These are phyloP conservation scores for Fissipunctia ypsillon DNA, from an alignment of 2,888 invertebrate genomes.

Conservation along the genomic window DNA sequence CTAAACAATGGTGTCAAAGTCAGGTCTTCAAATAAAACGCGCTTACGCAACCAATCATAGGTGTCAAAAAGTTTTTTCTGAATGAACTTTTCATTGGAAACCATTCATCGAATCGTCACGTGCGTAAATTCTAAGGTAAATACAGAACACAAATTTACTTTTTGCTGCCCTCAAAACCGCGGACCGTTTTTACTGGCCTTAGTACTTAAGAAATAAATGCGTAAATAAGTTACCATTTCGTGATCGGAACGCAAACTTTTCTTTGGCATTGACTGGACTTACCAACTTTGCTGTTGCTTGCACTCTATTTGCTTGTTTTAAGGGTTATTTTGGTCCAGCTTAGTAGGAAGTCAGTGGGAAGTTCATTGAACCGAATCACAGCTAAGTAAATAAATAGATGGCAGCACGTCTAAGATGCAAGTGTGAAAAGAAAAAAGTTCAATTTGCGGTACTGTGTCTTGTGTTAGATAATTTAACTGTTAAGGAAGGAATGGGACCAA, in stretches of 20 bases:
- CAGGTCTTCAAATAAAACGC: slow-evolving; percentile 62
- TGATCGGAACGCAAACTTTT: slow-evolving; percentile 46
- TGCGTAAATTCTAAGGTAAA: slow-evolving; percentile 75
- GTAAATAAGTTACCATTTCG: slow-evolving; percentile 64
- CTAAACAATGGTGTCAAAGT: slow-evolving; percentile 71
- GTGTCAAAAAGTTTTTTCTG: slow-evolving; percentile 73
- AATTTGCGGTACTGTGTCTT: slow-evolving; percentile 71
- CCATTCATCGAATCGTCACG: slow-evolving; percentile 77
- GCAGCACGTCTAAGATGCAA: slow-evolving; percentile 74
- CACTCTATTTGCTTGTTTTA: slow-evolving; percentile 23
- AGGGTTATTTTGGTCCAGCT: slow-evolving; percentile 54
- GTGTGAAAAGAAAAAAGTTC: slow-evolving; percentile 73
- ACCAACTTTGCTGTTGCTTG: slow-evolving; percentile 46
- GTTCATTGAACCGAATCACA: slow-evolving; percentile 83
- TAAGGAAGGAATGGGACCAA: slow-evolving; percentile 52
- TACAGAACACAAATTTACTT: slow-evolving; percentile 51
- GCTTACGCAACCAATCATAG: slow-evolving; percentile 68
- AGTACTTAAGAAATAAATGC: slow-evolving; percentile 61
- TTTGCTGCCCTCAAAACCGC: slow-evolving; percentile 37
- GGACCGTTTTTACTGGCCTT: slow-evolving; percentile 37
- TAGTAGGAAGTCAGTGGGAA: slow-evolving; percentile 54
- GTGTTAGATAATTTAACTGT: slow-evolving; percentile 73
- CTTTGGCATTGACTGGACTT: slow-evolving; percentile 45
- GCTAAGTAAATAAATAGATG: slow-evolving; percentile 85
- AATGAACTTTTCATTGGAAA: slow-evolving; percentile 71